These are phyloP conservation scores for Ochotona curzoniae DNA, from an alignment of 2,113 vertebrate species.

Conservation along the genomic window DNA sequence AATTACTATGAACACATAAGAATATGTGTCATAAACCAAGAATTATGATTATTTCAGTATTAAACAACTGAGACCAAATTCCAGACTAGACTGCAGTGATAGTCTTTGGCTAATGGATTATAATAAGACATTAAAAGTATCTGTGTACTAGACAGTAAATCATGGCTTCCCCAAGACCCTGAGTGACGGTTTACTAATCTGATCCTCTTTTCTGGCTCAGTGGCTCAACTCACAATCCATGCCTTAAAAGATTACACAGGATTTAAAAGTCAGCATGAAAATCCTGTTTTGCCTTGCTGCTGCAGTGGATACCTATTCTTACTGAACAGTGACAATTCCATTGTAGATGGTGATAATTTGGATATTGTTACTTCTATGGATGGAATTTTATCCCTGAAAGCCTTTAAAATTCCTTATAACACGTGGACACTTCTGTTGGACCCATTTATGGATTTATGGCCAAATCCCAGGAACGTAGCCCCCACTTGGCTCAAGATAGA, in stretches of 20 bases:
- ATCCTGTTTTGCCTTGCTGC: not conserved
- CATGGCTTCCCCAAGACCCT: not conserved
- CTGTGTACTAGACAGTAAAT: not conserved
- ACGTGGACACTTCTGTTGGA: not conserved
- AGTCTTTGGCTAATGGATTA: not conserved
- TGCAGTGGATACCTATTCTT: not conserved
- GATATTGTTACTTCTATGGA: not conserved
- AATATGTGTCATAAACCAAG: not conserved
- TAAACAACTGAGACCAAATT: not conserved
- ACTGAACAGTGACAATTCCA: fast-evolving
- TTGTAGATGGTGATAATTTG: not conserved
- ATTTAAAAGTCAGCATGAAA: not conserved
- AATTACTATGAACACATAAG: not conserved
- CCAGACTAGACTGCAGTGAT: not conserved
- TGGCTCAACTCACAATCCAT: not conserved
- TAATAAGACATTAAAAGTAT: not conserved
- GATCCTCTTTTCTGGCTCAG: not conserved
- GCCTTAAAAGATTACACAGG: not conserved
- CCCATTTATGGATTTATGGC: not conserved
- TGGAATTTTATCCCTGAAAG: not conserved
- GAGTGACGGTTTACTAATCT: not conserved
- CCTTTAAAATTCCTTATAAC: not conserved
- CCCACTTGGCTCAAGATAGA: not conserved
- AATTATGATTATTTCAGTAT: not conserved
- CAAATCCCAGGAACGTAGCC: not conserved